Conservation (phyloP, 2,888 invertebrate species). For the Rambutsinella grinnellia region DNA sequence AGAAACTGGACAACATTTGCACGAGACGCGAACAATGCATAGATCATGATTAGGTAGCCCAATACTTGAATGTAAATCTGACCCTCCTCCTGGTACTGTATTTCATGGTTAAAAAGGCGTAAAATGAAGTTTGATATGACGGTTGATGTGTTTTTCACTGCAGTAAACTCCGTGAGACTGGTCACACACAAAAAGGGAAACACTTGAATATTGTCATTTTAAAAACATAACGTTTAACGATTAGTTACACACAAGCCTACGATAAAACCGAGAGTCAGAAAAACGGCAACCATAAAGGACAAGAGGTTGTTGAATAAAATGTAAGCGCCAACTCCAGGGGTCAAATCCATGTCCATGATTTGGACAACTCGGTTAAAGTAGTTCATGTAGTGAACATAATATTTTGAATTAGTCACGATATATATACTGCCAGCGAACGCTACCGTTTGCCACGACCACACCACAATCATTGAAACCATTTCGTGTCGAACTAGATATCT, state of each 20-base stretch:
- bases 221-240: too few species aligned
- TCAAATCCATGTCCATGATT: slow-evolving; percentile 61
- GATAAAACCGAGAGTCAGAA: slow-evolving; percentile 31
- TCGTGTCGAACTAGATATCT: slow-evolving; percentile 49
- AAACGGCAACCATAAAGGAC: slow-evolving; percentile 7
- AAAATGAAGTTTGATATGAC: slow-evolving; percentile 55
- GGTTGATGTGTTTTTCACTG: slow-evolving; percentile 40
- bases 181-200: too few species aligned
- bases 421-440: slow-evolving; percentile 48
- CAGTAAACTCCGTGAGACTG: too few species aligned
- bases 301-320: slow-evolving; percentile 54
- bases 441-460: slow-evolving; percentile 57
- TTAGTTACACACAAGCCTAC: slow-evolving; percentile 7
- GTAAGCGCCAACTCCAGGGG: slow-evolving; percentile 48
- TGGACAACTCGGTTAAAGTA: slow-evolving; percentile 60
- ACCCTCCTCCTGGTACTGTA: neutral
- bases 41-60: slow-evolving; percentile 46
- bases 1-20: slow-evolving; percentile 60
- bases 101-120: slow-evolving; percentile 31
- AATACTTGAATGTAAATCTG: slow-evolving; percentile 3
- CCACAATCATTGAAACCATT: slow-evolving; percentile 57
- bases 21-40: slow-evolving; percentile 50
- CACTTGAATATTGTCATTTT: too few species aligned
- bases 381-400: slow-evolving; percentile 61
- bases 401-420: slow-evolving; percentile 48